phyloP scores from a whole-genome alignment of 2,888 invertebrate genomes.

The Priocnemis perturbator region DNA sequence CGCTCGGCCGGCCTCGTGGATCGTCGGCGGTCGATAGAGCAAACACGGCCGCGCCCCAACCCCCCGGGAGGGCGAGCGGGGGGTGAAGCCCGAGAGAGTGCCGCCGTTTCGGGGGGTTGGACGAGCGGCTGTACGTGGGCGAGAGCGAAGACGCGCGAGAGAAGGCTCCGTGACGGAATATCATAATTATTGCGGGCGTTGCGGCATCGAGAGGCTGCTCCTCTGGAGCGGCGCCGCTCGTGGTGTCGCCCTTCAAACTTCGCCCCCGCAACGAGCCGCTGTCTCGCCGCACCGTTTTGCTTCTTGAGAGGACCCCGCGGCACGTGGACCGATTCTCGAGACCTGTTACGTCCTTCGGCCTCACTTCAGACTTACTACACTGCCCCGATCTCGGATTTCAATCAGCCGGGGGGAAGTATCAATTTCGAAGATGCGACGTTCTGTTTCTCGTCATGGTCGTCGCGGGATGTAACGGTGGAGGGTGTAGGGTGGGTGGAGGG shows the following conservation, averaged over 20 bases:
- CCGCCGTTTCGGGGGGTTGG: constrained; percentile 8
- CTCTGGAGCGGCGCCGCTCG: constrained; percentile 22
- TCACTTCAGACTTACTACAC: background rate
- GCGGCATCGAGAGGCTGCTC: constrained; percentile 46
- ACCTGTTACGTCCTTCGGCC: constrained; percentile 1
- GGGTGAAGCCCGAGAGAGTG: constrained; percentile 2
- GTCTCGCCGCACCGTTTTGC: background rate
- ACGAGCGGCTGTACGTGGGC: constrained; percentile 23
- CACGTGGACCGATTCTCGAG: background rate
- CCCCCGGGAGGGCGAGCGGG: constrained; percentile 59
- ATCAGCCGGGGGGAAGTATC: too few species aligned
- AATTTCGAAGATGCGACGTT: too few species aligned
- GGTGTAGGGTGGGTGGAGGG: too few species aligned
- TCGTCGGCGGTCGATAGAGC: constrained; percentile 75
- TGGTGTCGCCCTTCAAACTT: constrained; percentile 3
- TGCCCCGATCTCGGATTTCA: background rate
- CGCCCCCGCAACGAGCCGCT: constrained; percentile 3
- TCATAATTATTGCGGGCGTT: constrained; percentile 71
- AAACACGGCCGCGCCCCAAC: constrained; percentile 76
- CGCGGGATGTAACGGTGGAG: too few species aligned
- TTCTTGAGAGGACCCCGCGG: background rate
- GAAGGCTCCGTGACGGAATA: constrained; percentile 58
- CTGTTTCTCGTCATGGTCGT: too few species aligned
- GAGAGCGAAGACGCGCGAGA: constrained; percentile 39
- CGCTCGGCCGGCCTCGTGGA: constrained; percentile 69